phyloP scores from a whole-genome alignment of 2,113 vertebrate species.

The Lagopus leucura region DNA sequence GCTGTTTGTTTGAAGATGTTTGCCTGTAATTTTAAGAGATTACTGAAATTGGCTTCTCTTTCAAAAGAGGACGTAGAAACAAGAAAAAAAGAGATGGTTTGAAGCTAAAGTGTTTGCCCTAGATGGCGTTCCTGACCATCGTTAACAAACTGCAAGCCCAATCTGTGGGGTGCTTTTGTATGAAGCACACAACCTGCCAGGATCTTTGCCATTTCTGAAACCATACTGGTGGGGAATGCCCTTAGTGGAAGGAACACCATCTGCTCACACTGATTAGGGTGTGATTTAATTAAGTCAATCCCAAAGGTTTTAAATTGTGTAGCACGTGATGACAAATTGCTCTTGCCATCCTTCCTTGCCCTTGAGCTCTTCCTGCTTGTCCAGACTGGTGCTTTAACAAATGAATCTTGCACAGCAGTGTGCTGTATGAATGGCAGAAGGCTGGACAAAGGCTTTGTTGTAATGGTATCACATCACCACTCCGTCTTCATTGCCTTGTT shows the following conservation, averaged over 20 bases:
- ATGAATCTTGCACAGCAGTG: background rate
- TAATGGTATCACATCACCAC: background rate
- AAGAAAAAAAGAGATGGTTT: background rate
- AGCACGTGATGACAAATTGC: background rate
- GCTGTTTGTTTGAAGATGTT: background rate
- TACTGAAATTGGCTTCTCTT: background rate
- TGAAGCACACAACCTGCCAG: background rate
- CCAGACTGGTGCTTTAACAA: background rate
- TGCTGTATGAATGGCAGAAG: background rate
- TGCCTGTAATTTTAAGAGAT: background rate
- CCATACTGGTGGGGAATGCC: background rate
- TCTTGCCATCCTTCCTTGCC: background rate
- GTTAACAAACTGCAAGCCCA: background rate
- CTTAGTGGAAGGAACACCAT: background rate
- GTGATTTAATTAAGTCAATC: constrained; percentile 15
- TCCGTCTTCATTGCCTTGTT: background rate
- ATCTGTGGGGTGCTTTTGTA: background rate
- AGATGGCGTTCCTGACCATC: background rate
- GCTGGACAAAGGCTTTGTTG: background rate
- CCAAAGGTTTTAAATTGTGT: constrained; percentile 6
- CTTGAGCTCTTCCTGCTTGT: constrained; percentile 34
- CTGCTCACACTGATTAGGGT: background rate
- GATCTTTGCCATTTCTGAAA: background rate
- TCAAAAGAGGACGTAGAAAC: background rate
- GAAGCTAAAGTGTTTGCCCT: background rate